Conservation (phyloP, 2,888 invertebrate species). For the Dorcus hopei region DNA sequence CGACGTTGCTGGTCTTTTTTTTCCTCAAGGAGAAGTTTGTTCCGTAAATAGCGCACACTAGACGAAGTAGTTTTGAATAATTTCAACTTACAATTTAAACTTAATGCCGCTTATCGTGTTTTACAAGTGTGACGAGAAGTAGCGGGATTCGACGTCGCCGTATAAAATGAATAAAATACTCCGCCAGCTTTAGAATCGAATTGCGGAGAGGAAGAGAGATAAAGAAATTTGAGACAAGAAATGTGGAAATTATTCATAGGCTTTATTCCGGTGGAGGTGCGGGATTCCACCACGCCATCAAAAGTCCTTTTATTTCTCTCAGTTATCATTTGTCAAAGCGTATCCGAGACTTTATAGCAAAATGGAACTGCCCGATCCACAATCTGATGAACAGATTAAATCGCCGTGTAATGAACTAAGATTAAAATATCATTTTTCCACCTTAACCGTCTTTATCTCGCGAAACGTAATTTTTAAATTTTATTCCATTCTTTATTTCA, state of each 20-base stretch:
- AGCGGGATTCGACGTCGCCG: constrained; percentile 28
- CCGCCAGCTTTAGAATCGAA: constrained; percentile 38
- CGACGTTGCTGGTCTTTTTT: constrained; percentile 2
- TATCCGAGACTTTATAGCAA: constrained; percentile 30
- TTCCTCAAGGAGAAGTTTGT: not conserved
- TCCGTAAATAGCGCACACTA: not conserved
- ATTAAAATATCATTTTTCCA: not conserved
- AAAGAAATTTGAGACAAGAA: constrained; percentile 47
- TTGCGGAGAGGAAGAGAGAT: constrained; percentile 36
- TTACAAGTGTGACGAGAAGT: not conserved
- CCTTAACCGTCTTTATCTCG: no score
- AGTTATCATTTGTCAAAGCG: constrained; percentile 47
- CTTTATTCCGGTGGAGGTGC: constrained; percentile 43
- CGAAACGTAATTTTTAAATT: no score
- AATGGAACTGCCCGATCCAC: constrained; percentile 2
- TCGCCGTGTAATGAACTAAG: constrained; percentile 1
- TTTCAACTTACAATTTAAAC: not conserved
- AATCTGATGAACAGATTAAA: not conserved
- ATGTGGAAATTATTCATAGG: constrained; percentile 49
- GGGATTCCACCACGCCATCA: constrained; percentile 41
- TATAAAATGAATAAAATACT: constrained; percentile 44
- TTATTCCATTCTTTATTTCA: no score
- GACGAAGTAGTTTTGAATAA: not conserved
- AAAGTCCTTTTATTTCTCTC: constrained; percentile 43
- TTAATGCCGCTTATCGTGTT: not conserved